Evolutionary conservation across 2,113 vertebrate genomes (phyloP).

Genomic region (Ancistrus triradiatus): DNA sequence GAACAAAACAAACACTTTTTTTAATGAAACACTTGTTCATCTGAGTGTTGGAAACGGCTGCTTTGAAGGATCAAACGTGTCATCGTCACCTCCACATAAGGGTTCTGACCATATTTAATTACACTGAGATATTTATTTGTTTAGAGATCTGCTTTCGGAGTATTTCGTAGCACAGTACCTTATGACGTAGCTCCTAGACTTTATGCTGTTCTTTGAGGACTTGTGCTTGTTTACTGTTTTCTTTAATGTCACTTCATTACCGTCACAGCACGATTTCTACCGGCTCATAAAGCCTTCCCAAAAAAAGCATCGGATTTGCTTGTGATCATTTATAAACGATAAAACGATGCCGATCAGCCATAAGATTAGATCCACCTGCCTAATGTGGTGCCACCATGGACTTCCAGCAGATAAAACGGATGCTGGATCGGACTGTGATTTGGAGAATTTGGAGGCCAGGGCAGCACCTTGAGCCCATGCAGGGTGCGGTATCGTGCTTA

Average conservation of each 20-base stretch:
- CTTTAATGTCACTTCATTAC: no score
- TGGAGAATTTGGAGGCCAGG: no score
- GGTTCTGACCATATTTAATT: constrained; percentile 12
- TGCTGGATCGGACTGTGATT: no score
- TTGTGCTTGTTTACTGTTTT: no score
- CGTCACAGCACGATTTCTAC: constrained; percentile 23
- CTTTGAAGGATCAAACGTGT: background rate
- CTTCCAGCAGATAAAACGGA: no score
- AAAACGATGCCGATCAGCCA: no score
- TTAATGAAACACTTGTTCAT: constrained; percentile 1
- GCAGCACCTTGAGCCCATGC: no score
- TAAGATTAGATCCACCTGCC: no score
- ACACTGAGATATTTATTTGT: constrained; percentile 27
- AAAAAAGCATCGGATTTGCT: constrained; percentile 4
- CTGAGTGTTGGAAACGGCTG: background rate
- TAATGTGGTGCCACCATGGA: no score
- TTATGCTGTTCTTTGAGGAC: no score
- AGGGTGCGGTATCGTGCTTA: no score
- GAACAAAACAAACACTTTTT: constrained; percentile 15
- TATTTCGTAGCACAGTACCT: constrained; percentile 15
- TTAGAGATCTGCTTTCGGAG: background rate
- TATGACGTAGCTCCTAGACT: no score
- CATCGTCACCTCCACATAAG: constrained; percentile 1
- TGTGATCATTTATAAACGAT: constrained; percentile 27
- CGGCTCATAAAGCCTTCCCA: constrained; percentile 16